Evolutionary conservation across 2,113 vertebrate species (phyloP).

Genomic region (Xenopus laevis): DNA sequence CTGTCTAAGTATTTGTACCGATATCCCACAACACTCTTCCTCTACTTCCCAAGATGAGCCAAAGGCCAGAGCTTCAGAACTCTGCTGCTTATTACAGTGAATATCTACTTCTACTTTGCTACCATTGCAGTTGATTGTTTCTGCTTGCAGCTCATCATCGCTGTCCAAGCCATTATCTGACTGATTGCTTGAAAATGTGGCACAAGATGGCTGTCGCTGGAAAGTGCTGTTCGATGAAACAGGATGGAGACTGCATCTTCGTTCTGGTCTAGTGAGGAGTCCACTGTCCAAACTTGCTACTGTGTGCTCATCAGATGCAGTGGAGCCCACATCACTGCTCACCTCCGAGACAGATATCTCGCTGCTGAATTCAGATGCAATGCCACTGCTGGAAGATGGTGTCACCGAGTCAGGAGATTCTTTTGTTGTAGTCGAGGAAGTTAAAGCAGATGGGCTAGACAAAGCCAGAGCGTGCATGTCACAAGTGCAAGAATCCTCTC

Average conservation of each 20-base stretch:
- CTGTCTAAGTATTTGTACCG: slow-evolving; percentile 72
- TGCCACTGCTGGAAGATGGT: slow-evolving; percentile 82
- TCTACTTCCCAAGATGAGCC: slow-evolving; percentile 54
- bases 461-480: slow-evolving; percentile 67
- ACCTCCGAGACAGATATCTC: slow-evolving; percentile 91
- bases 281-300: slow-evolving; percentile 61
- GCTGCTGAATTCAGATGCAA: slow-evolving; percentile 87
- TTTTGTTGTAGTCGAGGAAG: slow-evolving; percentile 56
- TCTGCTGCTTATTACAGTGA: slow-evolving; percentile 80
- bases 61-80: slow-evolving; percentile 49
- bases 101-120: slow-evolving; percentile 95
- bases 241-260: slow-evolving; percentile 88
- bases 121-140: slow-evolving; percentile 88
- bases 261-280: slow-evolving; percentile 70
- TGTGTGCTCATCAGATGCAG: slow-evolving; percentile 86
- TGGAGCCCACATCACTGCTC: slow-evolving; percentile 94
- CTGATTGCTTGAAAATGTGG: slow-evolving; percentile 90
- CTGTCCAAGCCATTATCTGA: slow-evolving; percentile 94
- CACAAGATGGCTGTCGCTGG: slow-evolving; percentile 86
- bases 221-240: slow-evolving; percentile 69
- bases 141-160: slow-evolving; percentile 86
- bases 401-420: slow-evolving; percentile 67
- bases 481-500: slow-evolving; percentile 86
- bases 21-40: slow-evolving; percentile 58
- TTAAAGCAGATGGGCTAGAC: slow-evolving; percentile 62